Evolutionary conservation across 2,797 vertebrate genomes (phyloP).

Genomic region (Semaprochilodus insignis): DNA sequence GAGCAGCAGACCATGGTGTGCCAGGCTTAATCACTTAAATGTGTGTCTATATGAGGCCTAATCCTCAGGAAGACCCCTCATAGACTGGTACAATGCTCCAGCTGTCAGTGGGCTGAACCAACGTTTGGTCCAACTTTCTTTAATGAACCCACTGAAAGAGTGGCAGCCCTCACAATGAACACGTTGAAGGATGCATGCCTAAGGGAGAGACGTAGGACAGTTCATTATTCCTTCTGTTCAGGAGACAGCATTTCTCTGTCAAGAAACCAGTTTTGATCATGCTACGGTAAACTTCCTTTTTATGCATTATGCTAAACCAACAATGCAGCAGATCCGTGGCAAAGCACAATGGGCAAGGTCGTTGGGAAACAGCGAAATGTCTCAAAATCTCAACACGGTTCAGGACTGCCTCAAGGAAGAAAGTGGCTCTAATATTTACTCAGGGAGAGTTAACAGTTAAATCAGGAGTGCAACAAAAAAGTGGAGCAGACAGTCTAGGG

Average conservation of each 20-base stretch:
- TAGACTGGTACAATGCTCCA: slow-evolving; percentile 58
- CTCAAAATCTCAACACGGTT: background rate
- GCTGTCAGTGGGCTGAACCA: slow-evolving; percentile 52
- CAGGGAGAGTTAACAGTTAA: slow-evolving; percentile 21
- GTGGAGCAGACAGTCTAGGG: slow-evolving; percentile 1
- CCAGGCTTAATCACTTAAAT: slow-evolving; percentile 47
- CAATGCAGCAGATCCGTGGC: slow-evolving; percentile 19
- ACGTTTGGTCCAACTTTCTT: slow-evolving; percentile 53
- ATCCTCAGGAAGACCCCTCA: slow-evolving; percentile 62
- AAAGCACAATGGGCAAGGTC: background rate
- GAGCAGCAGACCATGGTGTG: slow-evolving; percentile 35
- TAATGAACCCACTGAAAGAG: slow-evolving; percentile 57
- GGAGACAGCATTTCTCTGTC: slow-evolving; percentile 21
- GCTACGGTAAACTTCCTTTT: slow-evolving; percentile 43
- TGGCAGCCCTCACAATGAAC: slow-evolving; percentile 50
- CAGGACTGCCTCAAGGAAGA: slow-evolving; percentile 9
- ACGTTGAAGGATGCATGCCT: slow-evolving; percentile 56
- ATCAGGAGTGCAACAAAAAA: slow-evolving; percentile 37
- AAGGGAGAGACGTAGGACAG: slow-evolving; percentile 18
- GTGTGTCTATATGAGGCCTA: slow-evolving; percentile 46
- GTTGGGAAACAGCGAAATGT: background rate
- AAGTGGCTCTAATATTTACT: slow-evolving; percentile 15
- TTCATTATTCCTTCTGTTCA: slow-evolving; percentile 34
- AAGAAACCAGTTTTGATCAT: slow-evolving; percentile 50
- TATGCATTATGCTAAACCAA: slow-evolving; percentile 29